A percentile compares a stretch with the other conserved stretches of the same genome.
phyloP scores from a whole-genome alignment of 2,797 vertebrate genomes.

The Gymnoscopelus braueri region DNA sequence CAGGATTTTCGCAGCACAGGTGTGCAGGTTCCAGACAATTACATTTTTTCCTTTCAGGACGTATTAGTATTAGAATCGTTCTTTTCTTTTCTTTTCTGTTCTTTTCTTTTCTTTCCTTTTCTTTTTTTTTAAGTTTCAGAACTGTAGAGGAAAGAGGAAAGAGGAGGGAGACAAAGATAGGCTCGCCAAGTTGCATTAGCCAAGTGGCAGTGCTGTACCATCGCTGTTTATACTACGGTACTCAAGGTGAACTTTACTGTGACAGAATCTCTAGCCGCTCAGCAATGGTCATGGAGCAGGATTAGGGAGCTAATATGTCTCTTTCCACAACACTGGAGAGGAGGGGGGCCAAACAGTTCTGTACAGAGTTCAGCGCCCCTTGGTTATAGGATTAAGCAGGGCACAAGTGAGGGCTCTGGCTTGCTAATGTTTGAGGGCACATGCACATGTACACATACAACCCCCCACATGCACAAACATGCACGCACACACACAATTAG shows the following conservation, averaged over 20 bases:
- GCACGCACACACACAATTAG: slow-evolving; percentile 11
- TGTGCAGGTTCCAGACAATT: no score
- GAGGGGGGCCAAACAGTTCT: background rate
- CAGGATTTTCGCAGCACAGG: no score
- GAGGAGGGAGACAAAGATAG: background rate
- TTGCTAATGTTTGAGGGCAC: background rate
- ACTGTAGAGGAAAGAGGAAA: no score
- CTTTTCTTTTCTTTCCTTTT: background rate
- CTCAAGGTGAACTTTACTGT: no score
- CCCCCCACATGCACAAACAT: slow-evolving; percentile 12
- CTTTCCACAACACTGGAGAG: background rate
- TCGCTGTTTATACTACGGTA: no score
- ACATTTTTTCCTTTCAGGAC: no score
- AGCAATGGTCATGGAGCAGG: no score
- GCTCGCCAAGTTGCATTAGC: background rate
- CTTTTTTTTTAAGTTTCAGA: background rate
- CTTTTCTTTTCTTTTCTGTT: background rate
- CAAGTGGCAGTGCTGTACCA: no score
- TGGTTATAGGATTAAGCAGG: background rate
- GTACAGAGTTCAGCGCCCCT: background rate
- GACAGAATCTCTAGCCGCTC: no score
- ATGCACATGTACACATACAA: background rate
- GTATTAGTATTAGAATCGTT: no score
- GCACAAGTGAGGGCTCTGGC: background rate
- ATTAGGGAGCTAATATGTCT: slow-evolving; percentile 7